These are phyloP conservation scores for Antennarius striatus DNA, from an alignment of 2,113 vertebrate genomes.

Conservation along the genomic window DNA sequence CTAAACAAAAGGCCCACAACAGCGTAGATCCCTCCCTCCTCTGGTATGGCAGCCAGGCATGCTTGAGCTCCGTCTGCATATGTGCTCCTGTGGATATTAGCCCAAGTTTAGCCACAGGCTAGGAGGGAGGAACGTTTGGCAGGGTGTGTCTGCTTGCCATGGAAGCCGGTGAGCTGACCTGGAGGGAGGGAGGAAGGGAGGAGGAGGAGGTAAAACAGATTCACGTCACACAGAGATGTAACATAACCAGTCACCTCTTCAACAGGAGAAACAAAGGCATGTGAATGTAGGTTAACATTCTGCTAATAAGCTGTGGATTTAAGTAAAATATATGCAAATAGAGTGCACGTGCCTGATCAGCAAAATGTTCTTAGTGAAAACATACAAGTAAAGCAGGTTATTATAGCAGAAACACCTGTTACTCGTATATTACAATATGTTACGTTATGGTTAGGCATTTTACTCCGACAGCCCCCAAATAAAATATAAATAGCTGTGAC, in stretches of 20 bases:
- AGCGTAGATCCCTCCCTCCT: conserved; percentile 62
- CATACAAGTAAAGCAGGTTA: too few species aligned
- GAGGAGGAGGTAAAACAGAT: conserved; percentile 22
- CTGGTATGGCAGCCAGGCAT: conserved; percentile 50
- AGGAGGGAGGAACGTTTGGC: conserved; percentile 41
- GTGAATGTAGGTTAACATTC: conserved; percentile 1
- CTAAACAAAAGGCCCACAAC: conserved; percentile 65
- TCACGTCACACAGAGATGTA: conserved; percentile 23
- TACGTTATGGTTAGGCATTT: too few species aligned
- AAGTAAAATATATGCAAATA: too few species aligned
- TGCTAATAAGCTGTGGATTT: too few species aligned
- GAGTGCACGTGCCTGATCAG: too few species aligned
- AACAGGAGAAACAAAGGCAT: conserved; percentile 39
- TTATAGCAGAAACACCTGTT: too few species aligned
- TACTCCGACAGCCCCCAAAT: too few species aligned
- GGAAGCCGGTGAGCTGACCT: conserved; percentile 59
- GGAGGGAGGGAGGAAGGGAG: background rate
- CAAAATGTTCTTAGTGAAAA: too few species aligned
- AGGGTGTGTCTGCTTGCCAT: conserved; percentile 66
- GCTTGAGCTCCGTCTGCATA: conserved; percentile 56
- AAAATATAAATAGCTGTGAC: too few species aligned
- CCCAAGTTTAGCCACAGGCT: conserved; percentile 56
- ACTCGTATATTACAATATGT: too few species aligned
- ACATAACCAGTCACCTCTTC: conserved; percentile 29
- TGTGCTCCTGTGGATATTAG: conserved; percentile 60